phyloP scores from a whole-genome alignment of 2,888 invertebrate genomes.

The Drosophila hamatofila region DNA sequence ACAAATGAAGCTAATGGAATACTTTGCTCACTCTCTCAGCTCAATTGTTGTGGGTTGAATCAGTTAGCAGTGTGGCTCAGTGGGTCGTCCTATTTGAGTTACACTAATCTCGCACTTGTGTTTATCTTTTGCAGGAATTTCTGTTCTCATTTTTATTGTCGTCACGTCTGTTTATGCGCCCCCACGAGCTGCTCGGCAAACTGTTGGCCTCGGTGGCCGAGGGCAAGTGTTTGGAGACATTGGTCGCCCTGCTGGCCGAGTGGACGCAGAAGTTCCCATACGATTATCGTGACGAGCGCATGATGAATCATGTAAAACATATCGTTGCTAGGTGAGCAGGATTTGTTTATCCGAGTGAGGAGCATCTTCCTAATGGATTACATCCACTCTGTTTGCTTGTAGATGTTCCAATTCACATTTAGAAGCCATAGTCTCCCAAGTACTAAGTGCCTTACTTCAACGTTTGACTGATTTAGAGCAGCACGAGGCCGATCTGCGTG shows the following conservation, averaged over 20 bases:
- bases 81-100: slow-evolving; percentile 9
- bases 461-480: slow-evolving; percentile 85
- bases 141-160: slow-evolving; percentile 85
- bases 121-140: slow-evolving; percentile 81
- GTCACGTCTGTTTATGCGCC: slow-evolving; percentile 85
- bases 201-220: slow-evolving; percentile 84
- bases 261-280: slow-evolving; percentile 85
- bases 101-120: slow-evolving; percentile 23
- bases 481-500: slow-evolving; percentile 85
- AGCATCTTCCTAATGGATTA: not conserved
- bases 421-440: slow-evolving; percentile 85
- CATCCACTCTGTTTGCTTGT: not conserved
- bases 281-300: slow-evolving; percentile 85
- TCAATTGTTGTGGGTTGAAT: not conserved
- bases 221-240: slow-evolving; percentile 83
- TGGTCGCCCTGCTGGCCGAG: slow-evolving; percentile 84
- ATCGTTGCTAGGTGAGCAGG: slow-evolving; percentile 84
- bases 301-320: slow-evolving; percentile 86
- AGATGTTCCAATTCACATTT: slow-evolving; percentile 85
- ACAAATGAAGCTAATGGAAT: slow-evolving; percentile 28
- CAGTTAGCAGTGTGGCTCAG: not conserved
- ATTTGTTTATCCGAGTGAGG: not conserved
- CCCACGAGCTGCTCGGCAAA: slow-evolving; percentile 85
- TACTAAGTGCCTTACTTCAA: slow-evolving; percentile 86
- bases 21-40: not conserved